phyloP scores from a whole-genome alignment of 1,140 invertebrate species.

The Colletes gigas region DNA sequence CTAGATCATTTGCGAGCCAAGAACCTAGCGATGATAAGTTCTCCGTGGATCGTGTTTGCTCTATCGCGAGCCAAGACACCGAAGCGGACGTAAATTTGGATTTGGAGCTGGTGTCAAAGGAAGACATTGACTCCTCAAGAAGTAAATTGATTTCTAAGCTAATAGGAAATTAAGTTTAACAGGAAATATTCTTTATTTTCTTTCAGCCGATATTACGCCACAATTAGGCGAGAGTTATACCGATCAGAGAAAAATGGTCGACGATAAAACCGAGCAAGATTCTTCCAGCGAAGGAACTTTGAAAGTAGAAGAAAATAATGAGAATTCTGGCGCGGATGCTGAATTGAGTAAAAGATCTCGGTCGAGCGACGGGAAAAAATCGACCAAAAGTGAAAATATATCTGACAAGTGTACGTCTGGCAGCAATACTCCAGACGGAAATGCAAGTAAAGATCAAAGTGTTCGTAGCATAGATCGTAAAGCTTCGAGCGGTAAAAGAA shows the following conservation, averaged over 20 bases:
- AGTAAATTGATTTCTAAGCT: constrained; percentile 17
- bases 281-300: constrained; percentile 1
- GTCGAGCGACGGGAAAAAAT: neutral
- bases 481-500: constrained; percentile 11
- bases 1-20: neutral
- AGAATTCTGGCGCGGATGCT: neutral
- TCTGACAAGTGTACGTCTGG: neutral
- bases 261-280: neutral
- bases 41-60: constrained; percentile 44
- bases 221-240: constrained; percentile 13
- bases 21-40: constrained; percentile 20
- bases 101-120: constrained; percentile 66
- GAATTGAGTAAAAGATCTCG: neutral
- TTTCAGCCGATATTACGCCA: constrained; percentile 30
- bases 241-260: neutral
- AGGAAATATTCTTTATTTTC: neutral
- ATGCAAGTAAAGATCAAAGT: neutral
- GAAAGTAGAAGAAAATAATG: neutral
- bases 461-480: neutral
- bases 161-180: no score
- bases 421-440: neutral
- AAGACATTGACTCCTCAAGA: constrained; percentile 57
- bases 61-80: constrained; percentile 71
- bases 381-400: constrained; percentile 4
- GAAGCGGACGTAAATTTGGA: constrained; percentile 72